These are phyloP conservation scores for Diplogasteroides magnus DNA, from an alignment of 1,140 invertebrate genomes.

Conservation along the genomic window DNA sequence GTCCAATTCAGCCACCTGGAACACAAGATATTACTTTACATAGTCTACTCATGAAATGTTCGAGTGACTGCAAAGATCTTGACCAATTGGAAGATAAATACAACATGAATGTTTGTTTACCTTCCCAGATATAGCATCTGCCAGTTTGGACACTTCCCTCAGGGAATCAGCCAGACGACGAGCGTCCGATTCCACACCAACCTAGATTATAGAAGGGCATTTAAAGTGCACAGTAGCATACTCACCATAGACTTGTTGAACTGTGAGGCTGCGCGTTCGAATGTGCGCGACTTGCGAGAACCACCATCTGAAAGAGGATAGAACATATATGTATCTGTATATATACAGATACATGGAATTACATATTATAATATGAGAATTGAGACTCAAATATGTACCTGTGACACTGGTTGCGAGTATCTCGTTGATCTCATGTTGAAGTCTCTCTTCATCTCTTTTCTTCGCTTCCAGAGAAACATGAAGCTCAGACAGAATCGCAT, in stretches of 20 bases:
- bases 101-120: constrained; percentile 13
- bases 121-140: constrained; percentile 46
- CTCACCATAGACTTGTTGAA: not conserved
- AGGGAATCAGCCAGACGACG: constrained; percentile 37
- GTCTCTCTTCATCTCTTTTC: constrained; percentile 12
- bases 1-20: constrained; percentile 87
- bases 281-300: not conserved
- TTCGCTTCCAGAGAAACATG: constrained; percentile 3
- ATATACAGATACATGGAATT: too few species aligned
- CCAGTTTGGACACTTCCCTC: constrained; percentile 41
- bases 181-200: constrained; percentile 40
- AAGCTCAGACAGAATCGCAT: constrained; percentile 11
- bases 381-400: too few species aligned
- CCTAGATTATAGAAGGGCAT: constrained; percentile 41
- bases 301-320: not conserved
- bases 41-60: too few species aligned
- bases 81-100: not conserved
- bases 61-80: too few species aligned
- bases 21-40: too few species aligned
- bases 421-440: constrained; percentile 15
- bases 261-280: not conserved
- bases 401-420: constrained; percentile 9
- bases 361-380: too few species aligned
- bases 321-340: too few species aligned
- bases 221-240: constrained; percentile 21